Evolutionary conservation across 2,797 vertebrate species (phyloP).

Genomic region (Propithecus deckenii): DNA sequence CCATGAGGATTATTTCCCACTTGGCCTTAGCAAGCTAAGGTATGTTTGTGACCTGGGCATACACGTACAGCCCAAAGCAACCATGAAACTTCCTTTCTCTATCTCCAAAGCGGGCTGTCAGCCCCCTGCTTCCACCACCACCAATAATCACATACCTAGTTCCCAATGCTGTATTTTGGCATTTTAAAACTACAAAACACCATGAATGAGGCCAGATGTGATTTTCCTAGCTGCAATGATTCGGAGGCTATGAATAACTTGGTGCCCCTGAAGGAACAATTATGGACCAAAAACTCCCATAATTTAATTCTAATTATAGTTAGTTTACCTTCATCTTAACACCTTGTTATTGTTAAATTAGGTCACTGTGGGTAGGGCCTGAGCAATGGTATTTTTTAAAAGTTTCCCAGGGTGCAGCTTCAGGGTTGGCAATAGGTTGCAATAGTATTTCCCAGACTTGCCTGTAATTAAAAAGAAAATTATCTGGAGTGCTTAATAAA

Average conservation of each 20-base stretch:
- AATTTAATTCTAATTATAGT: background rate
- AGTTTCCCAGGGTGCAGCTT: background rate
- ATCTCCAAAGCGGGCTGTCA: background rate
- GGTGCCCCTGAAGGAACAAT: background rate
- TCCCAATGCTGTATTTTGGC: background rate
- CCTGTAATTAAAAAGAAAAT: background rate
- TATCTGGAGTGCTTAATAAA: background rate
- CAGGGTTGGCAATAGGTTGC: background rate
- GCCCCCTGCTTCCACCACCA: background rate
- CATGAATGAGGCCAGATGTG: background rate
- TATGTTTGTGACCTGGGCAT: background rate
- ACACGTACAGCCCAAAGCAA: background rate
- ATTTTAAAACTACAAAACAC: background rate
- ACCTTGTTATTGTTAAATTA: background rate
- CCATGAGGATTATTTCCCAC: background rate
- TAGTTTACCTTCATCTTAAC: background rate
- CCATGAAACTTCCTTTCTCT: background rate
- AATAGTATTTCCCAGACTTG: slow-evolving; percentile 15
- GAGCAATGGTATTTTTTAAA: background rate
- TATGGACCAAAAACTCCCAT: background rate
- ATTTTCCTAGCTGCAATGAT: background rate
- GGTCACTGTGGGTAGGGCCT: background rate
- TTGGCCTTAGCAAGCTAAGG: background rate
- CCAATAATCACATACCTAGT: background rate
- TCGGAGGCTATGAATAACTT: background rate